Evolutionary conservation across 2,888 invertebrate genomes (phyloP).

Genomic region (Argyresthia goedartella): DNA sequence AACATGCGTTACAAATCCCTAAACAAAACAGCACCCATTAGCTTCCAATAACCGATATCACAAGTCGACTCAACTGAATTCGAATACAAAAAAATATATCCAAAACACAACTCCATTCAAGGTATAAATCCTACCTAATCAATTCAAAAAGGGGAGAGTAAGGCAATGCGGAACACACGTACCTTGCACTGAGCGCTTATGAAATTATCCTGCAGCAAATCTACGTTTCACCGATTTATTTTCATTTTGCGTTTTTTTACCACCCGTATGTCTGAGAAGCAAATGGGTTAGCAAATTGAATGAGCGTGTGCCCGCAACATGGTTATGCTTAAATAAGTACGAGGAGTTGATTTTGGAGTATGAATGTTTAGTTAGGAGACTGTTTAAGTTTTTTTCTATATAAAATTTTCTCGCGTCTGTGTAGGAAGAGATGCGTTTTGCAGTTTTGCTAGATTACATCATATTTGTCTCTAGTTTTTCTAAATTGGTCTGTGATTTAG

Average conservation of each 20-base stretch:
- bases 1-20: background rate
- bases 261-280: constrained; percentile 47
- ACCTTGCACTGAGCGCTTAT: constrained; percentile 48
- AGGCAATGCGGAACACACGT: constrained; percentile 54
- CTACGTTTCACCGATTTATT: constrained; percentile 25
- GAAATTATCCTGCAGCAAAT: constrained; percentile 65
- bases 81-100: constrained; percentile 23
- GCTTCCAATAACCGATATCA: background rate
- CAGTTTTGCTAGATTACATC: too few species aligned
- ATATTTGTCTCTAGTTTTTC: too few species aligned
- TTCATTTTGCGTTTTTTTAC: constrained; percentile 22
- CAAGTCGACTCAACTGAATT: constrained; percentile 14
- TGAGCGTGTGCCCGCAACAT: constrained; percentile 46
- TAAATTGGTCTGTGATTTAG: too few species aligned
- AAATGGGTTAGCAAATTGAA: constrained; percentile 72
- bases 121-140: constrained; percentile 61
- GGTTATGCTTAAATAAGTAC: constrained; percentile 51
- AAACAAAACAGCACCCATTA: background rate
- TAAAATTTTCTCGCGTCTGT: too few species aligned
- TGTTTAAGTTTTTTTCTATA: too few species aligned
- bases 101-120: constrained; percentile 51
- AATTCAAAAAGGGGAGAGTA: constrained; percentile 60
- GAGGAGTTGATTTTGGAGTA: constrained; percentile 20
- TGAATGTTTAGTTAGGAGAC: too few species aligned
- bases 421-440: too few species aligned